Base-by-base conservation (phyloP, 1,140 invertebrate species). In the Bombus pyrosoma region DNA sequence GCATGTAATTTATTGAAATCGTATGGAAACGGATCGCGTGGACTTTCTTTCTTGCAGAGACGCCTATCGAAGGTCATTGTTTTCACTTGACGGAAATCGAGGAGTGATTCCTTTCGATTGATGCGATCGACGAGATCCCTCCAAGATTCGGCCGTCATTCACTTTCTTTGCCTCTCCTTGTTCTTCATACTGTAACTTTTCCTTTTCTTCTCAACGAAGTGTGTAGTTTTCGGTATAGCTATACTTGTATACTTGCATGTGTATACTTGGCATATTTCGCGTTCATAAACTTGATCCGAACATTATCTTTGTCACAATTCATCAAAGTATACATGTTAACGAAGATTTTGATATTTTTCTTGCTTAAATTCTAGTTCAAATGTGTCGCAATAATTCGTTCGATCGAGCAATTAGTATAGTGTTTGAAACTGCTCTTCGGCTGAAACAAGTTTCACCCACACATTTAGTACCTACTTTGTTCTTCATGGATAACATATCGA, bases 1-100 rank as follows among this genome's bases (percentile, higher is more conserved):
- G 47, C 79, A 59, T 73, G 86, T 90, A 90, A 92, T 92, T 83
- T 88, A 89, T 91, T 86, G 81, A 90, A 89, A 92, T 89, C 57
- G 68, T 84, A 90, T 87, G 90, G 87, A 91, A 87, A 80, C 73
- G 64, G 90, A 90, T 90, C 88, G 72, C 28, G 3, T 66, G 34
- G 59, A 90, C 88, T 91, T 91, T 90, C 90, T 88, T 90, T 86
- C 78, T 82, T 76, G 34, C 69, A 47, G 43, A 73, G 72, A 81
- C 84, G 66, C 34, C 78, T 69, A 69, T n/a, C 57, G 81, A 90
- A 87, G 89, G 86, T 91, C 87, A 90, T 91, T 91, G 87, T 92
- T 91, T 91, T 86, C 86, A 88, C 81, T 66, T 66, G 34, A 81
- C 84, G 84, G 79, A 85, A 80, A 80, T 71, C 77, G 34, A 25